Evolutionary conservation across 2,113 vertebrate species (phyloP), one percentile per base, ranked within the genome.

Genomic region (Tor tambroides): DNA sequence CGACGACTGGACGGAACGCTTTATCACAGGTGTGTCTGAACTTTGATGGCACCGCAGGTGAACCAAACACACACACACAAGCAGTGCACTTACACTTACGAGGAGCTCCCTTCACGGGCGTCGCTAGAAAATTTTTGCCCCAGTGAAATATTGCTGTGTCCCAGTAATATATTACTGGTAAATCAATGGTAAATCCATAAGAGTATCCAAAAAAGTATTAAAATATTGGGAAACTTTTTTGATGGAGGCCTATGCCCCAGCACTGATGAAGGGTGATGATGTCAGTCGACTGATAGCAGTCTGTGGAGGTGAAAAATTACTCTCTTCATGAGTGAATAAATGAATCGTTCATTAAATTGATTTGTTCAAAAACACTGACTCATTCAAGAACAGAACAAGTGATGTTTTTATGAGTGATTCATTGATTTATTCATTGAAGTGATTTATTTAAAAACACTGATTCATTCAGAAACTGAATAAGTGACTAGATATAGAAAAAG

Each of bases 401-500:
- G 61, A 28, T 4, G 26, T 65, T 0, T 65, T 26, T 65, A 65
- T 23, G n/a, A 65, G 61, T 65, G 61, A 65, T n/a, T 26, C n/a
- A 28, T 28, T 63, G 10, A 12, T 63, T 63, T n/a, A 28, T n/a
- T 65, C 61, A 14, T 28, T 65, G 61, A 65, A 65, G n/a, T 14
- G 4, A 26, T 61, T 61, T 61, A 21, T 61, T 51, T 51, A 15
- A 51, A 49, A 51, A 51, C 14, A 15, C 12, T 51, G 49, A 51
- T 15, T 51, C 49, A 51, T 51, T 51, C 49, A 51, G 1, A 15
- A 51, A 51, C 49, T 15, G 15, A 51, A 56, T 7, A 56, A 56
- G 19, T 56, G 19, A 56, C 54, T 56, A 7, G 19, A 56, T 1
- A 85, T 88, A 74, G 32, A 88, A 88, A 78, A 88, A 83, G 85